Evolutionary conservation across 1,140 invertebrate genomes (phyloP).

Genomic region (Macrocentrus cingulum): DNA sequence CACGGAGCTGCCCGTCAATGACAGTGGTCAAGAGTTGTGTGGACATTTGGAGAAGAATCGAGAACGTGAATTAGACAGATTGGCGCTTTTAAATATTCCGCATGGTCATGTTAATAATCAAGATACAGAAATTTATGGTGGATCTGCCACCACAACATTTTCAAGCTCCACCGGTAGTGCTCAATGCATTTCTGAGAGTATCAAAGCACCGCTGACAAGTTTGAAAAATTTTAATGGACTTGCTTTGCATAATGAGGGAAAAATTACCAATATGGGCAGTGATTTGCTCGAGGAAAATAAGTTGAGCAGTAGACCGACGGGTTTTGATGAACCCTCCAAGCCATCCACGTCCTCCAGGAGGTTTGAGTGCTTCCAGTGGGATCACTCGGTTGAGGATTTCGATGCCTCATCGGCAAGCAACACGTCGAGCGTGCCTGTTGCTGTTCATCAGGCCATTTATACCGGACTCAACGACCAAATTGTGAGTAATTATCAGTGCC

Average conservation of each 20-base stretch:
- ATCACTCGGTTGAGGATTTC: slow-evolving; percentile 16
- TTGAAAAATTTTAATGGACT: too few relatives aligned
- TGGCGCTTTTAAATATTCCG: too few relatives aligned
- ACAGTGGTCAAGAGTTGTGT: slow-evolving; percentile 38
- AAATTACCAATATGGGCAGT: neutral
- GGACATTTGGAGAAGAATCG: neutral
- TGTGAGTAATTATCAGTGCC: slow-evolving; percentile 38
- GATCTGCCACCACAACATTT: too few relatives aligned
- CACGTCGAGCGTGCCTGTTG: slow-evolving; percentile 25
- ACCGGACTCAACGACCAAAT: slow-evolving; percentile 39
- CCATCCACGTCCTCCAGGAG: slow-evolving; percentile 48
- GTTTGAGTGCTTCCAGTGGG: slow-evolving; percentile 25
- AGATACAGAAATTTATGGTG: too few relatives aligned
- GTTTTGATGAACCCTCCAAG: slow-evolving; percentile 37
- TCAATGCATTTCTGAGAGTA: too few relatives aligned
- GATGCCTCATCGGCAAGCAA: slow-evolving; percentile 25
- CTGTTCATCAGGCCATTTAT: slow-evolving; percentile 34
- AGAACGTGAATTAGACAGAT: neutral
- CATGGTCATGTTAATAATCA: too few relatives aligned
- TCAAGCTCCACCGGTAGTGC: too few relatives aligned
- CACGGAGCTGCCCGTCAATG: slow-evolving; percentile 47
- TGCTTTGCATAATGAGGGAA: too few relatives aligned
- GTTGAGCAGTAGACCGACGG: neutral
- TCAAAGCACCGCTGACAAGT: too few relatives aligned
- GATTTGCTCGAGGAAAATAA: neutral